Percentiles rank a stretch among this genome's conserved stretches.
phyloP scores from a whole-genome alignment of 2,888 invertebrate genomes.

The Lingula anatina region DNA sequence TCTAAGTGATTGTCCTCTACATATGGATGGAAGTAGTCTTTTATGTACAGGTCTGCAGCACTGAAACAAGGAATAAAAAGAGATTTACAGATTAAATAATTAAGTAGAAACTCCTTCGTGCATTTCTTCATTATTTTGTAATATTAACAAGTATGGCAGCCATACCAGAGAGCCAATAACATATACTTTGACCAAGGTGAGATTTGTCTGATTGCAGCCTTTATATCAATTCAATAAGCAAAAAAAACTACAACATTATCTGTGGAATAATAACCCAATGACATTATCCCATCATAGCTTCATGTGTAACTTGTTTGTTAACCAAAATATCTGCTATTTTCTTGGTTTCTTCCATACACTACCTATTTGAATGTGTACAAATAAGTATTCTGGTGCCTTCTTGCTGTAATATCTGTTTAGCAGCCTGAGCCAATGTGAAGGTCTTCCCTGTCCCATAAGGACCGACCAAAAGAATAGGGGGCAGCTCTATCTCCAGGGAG shows the following conservation, averaged over 20 bases:
- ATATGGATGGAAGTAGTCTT: constrained; percentile 75
- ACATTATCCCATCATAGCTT: too few species aligned
- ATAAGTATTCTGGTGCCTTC: constrained; percentile 68
- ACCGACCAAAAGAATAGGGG: constrained; percentile 46
- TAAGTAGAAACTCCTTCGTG: background rate
- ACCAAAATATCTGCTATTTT: too few species aligned
- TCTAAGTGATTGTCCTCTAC: constrained; percentile 64
- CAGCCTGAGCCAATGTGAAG: constrained; percentile 70
- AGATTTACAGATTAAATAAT: background rate
- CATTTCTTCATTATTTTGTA: background rate
- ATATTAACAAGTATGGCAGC: background rate
- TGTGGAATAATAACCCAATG: too few species aligned
- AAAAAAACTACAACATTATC: too few species aligned
- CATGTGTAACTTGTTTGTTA: too few species aligned
- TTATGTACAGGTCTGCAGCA: constrained; percentile 78
- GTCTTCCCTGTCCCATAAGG: constrained; percentile 88
- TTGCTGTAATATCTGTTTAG: constrained; percentile 64
- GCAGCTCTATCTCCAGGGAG: constrained; percentile 21
- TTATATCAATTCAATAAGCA: too few species aligned
- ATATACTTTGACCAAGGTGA: too few species aligned
- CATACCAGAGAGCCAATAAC: background rate
- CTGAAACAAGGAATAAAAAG: constrained; percentile 42
- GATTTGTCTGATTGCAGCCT: too few species aligned
- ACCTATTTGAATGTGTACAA: constrained; percentile 79
- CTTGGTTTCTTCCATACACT: too few species aligned